phyloP scores from a whole-genome alignment of 2,113 vertebrate species.

The Sphyrna mokarran region DNA sequence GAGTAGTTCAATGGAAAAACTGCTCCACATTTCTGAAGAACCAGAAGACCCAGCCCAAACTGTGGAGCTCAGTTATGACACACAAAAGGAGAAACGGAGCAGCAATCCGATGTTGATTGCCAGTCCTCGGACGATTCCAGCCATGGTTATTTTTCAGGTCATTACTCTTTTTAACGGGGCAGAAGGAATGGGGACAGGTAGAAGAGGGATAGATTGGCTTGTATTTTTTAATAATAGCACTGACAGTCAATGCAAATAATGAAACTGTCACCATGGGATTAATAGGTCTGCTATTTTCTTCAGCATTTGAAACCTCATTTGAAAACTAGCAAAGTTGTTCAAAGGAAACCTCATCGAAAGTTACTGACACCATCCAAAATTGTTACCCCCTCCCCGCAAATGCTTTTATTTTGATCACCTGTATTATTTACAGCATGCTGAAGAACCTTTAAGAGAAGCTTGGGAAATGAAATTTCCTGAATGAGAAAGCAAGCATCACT shows the following conservation, averaged over 20 bases:
- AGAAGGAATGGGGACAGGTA: background rate
- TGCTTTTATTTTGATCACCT: background rate
- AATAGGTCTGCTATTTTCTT: background rate
- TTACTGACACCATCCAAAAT: background rate
- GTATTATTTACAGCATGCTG: background rate
- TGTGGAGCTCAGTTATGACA: no score
- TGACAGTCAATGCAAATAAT: background rate
- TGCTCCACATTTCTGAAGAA: no score
- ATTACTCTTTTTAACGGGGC: background rate
- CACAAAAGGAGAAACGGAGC: no score
- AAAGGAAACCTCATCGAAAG: background rate
- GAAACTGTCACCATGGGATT: background rate
- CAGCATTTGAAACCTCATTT: background rate
- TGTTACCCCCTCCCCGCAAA: background rate
- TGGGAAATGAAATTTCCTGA: background rate
- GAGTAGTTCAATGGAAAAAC: no score
- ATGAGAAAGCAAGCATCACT: background rate
- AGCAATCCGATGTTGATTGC: no score
- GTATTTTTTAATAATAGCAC: background rate
- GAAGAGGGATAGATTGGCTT: background rate
- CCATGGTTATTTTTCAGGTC: background rate
- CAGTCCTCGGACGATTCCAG: no score
- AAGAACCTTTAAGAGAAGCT: background rate
- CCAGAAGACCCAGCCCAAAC: no score
- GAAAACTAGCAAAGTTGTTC: background rate